phyloP scores from a whole-genome alignment of 2,113 vertebrate species.

The Halcyon senegalensis region DNA sequence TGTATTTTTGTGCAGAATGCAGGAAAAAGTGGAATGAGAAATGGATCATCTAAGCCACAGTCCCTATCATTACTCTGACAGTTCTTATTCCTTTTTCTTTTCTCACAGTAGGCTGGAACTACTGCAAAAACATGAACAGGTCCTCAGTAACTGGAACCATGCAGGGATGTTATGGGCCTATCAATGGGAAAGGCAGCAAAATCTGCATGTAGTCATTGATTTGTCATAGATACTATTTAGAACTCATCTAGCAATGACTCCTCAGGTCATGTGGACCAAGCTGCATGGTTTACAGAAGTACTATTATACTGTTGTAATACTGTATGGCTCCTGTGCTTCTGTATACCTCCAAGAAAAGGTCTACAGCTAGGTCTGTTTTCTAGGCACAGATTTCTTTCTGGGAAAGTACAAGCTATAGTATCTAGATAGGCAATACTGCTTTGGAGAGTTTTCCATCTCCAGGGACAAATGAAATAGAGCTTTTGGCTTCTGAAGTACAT shows the following conservation, averaged over 20 bases:
- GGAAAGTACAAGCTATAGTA: not conserved
- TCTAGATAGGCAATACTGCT: not conserved
- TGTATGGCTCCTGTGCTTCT: not conserved
- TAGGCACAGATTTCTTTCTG: not conserved
- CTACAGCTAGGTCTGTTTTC: not conserved
- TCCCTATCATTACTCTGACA: not conserved
- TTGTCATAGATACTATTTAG: not conserved
- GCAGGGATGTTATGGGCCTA: not conserved
- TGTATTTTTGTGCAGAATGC: not conserved
- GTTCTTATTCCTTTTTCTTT: not conserved
- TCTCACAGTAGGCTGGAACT: not conserved
- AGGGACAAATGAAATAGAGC: not conserved
- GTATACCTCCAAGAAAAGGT: not conserved
- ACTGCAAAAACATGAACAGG: not conserved
- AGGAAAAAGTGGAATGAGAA: not conserved
- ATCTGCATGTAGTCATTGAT: not conserved
- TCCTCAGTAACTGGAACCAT: not conserved
- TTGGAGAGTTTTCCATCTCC: not conserved
- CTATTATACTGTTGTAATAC: not conserved
- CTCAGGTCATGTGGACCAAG: not conserved
- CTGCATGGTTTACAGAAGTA: not conserved
- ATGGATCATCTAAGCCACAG: not conserved
- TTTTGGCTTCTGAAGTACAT: not conserved
- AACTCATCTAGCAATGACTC: not conserved
- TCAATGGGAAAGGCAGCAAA: not conserved